Base-by-base conservation (phyloP, 1,140 invertebrate genomes). In the Apolygus lucorum region DNA sequence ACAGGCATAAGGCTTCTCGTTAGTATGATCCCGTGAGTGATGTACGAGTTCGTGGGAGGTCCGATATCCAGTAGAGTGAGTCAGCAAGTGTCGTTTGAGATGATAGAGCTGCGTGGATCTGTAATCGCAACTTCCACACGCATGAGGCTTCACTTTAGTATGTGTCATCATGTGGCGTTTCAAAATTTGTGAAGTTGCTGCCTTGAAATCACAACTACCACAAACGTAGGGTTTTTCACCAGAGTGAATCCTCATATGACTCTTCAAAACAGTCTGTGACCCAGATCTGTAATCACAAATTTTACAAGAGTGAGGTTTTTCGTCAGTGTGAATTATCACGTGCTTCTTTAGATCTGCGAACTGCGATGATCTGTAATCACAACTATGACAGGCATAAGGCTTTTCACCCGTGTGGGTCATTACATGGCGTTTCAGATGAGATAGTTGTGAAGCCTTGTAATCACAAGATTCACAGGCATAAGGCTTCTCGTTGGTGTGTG, bases 191-290 rank as follows among this genome's bases (percentile, higher is more conserved):
- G 34, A 4, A 8, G 34, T 42, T 4, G 4, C 17, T 4, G 4
- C 4, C 4, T 25, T 63, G 22, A 25, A 63, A 63, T 63, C 62
- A n/a, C 84, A 85, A 70, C 80, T 81, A 71, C 79, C 76, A 75
- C 88, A 89, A 74, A 84, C 84, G 73, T 86, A 86, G 0, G 88
- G 88, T 75, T 85, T 86, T 72, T 89, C 86, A 0, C 88, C 88
- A 1, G 87, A 89, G 76, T 90, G 88, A 62, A 82, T 84, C 65
- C 86, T 79, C 67, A 84, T 81, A 76, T 90, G 88, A 24, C 83
- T 83, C 52, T 82, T 77, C 2, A 85, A 75, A 66, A 62, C 54
- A 28, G 73, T 70, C 27, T 65, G 67, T 11, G 69, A 29, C 28
- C 26, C 69, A 25, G 75, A 75, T 22, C 29, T 67, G 59, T 75